Conservation (phyloP, 2,888 invertebrate genomes). For the Liodrosophila aerea region DNA sequence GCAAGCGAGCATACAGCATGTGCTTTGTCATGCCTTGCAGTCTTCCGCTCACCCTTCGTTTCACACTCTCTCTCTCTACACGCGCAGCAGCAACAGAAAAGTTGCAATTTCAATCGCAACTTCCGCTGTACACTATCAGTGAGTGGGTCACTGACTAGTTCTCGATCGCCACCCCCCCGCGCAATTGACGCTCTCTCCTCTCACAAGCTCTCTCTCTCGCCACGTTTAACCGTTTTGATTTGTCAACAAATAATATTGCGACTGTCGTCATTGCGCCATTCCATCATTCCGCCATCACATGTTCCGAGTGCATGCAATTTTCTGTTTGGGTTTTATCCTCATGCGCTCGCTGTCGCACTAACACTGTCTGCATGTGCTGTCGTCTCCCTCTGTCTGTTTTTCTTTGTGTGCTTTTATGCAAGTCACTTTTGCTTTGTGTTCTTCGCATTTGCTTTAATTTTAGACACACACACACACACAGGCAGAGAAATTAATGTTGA, state of each 20-base stretch:
- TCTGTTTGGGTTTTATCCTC: conserved; percentile 26
- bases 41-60: conserved; percentile 4
- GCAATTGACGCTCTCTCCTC: too few species aligned
- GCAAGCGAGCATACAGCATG: neutral
- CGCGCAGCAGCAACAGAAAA: neutral
- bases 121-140: conserved; percentile 67
- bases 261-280: conserved; percentile 61
- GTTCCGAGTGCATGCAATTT: conserved; percentile 54
- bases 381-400: conserved; percentile 22
- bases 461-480: conserved; percentile 43
- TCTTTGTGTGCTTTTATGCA: conserved; percentile 73
- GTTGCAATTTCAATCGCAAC: conserved; percentile 29
- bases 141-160: conserved; percentile 62
- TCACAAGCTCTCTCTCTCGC: neutral
- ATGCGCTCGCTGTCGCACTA: conserved; percentile 12
- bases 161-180: neutral
- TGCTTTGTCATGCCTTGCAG: conserved; percentile 11
- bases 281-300: conserved; percentile 65
- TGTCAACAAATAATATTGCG: conserved; percentile 6
- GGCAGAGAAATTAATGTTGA: conserved; percentile 59
- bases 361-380: conserved; percentile 16
- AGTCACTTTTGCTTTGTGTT: conserved; percentile 62
- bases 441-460: conserved; percentile 53
- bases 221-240: neutral
- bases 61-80: too few species aligned